Conservation (phyloP, 2,113 vertebrate species). For the Hemiscyllium ocellatum region DNA sequence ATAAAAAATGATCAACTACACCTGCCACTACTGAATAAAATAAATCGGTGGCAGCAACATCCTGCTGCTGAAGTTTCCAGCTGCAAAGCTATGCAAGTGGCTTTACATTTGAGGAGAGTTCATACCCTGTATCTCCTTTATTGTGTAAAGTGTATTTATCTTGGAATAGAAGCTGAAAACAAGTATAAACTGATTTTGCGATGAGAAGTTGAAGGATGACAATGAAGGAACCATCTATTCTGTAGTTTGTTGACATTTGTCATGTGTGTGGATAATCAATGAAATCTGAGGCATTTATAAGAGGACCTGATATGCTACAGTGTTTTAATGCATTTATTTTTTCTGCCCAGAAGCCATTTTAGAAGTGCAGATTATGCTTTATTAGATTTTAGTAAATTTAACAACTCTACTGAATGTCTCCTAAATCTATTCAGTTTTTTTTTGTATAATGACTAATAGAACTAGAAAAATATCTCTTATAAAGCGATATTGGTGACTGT, state of each 20-base stretch:
- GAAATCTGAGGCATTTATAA: no score
- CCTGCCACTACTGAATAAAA: not conserved
- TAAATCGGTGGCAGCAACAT: not conserved
- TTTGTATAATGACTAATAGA: not conserved
- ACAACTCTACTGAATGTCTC: not conserved
- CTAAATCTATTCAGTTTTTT: not conserved
- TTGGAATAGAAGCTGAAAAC: constrained; percentile 4
- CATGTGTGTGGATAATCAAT: not conserved
- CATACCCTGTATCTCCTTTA: not conserved
- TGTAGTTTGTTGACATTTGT: not conserved
- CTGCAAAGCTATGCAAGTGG: not conserved
- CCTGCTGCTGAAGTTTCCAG: not conserved
- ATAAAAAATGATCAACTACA: constrained; percentile 14
- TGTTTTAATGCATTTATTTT: not conserved
- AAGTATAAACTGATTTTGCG: not conserved
- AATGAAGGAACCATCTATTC: not conserved
- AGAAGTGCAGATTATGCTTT: not conserved
- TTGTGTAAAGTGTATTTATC: not conserved
- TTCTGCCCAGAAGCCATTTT: not conserved
- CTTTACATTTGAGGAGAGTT: not conserved
- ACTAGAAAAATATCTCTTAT: not conserved
- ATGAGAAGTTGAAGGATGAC: not conserved
- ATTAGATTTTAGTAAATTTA: constrained; percentile 13
- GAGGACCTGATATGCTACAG: not conserved
- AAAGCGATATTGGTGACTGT: not conserved